Conservation (phyloP, 2,888 invertebrate genomes). For the Rhimphoctona megacephalus region DNA sequence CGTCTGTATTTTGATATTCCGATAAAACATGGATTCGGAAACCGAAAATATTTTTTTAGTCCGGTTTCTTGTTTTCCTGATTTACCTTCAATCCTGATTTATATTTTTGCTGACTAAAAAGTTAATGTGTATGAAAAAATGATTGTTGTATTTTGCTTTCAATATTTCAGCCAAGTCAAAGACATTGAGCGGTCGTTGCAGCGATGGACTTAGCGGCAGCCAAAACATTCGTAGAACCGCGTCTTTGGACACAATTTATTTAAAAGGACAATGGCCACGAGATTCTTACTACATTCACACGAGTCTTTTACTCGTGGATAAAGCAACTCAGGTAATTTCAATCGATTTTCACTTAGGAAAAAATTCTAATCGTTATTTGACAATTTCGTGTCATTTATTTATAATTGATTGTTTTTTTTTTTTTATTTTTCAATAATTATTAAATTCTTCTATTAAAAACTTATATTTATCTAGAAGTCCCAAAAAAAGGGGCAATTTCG, state of each 20-base stretch:
- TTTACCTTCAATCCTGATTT: background rate
- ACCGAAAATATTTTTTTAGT: constrained; percentile 46
- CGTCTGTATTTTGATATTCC: background rate
- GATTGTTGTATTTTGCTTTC: background rate
- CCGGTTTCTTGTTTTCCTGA: constrained; percentile 33
- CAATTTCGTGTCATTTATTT: background rate
- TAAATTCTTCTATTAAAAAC: background rate
- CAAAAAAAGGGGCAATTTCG: background rate
- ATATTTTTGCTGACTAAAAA: background rate
- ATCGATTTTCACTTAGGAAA: background rate
- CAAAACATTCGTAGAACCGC: constrained; percentile 91
- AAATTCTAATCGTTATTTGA: background rate
- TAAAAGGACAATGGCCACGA: constrained; percentile 92
- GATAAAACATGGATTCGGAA: constrained; percentile 5
- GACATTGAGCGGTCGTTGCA: constrained; percentile 85
- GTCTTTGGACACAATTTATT: constrained; percentile 92
- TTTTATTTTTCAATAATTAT: too few relatives aligned
- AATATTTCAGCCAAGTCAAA: constrained; percentile 85
- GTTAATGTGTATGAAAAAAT: background rate
- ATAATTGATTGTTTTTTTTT: background rate
- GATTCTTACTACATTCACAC: constrained; percentile 90
- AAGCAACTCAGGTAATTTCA: constrained; percentile 90
- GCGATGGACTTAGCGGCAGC: constrained; percentile 87
- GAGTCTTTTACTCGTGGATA: constrained; percentile 90
- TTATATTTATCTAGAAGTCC: background rate